A percentile compares a stretch with the other conserved stretches of the same genome.
Evolutionary conservation across 1,140 invertebrate genomes (phyloP).

Genomic region (Zaprionus vittiger): DNA sequence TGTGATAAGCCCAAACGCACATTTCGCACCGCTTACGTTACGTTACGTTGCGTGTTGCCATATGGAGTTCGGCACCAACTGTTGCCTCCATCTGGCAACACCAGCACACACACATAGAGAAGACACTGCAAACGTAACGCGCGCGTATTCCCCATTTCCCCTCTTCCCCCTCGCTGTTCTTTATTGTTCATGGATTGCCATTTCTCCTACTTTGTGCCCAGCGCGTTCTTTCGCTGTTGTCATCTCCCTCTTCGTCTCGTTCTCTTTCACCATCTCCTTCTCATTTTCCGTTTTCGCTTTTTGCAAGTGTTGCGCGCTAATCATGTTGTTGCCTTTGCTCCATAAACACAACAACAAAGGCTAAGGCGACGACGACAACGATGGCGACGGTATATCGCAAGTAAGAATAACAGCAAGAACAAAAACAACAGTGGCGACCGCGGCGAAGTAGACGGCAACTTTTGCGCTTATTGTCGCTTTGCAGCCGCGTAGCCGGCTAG

Average conservation of each 20-base stretch:
- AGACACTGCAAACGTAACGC: slow-evolving; percentile 17
- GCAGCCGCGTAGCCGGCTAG: slow-evolving; percentile 43
- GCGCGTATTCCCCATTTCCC: background rate
- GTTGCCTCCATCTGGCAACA: slow-evolving; percentile 38
- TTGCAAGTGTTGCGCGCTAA: slow-evolving; percentile 50
- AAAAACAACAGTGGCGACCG: background rate
- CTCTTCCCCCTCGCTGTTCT: background rate
- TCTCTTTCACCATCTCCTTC: background rate
- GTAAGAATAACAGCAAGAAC: slow-evolving; percentile 4
- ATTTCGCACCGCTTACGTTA: background rate
- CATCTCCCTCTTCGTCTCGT: slow-evolving; percentile 11
- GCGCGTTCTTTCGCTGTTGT: slow-evolving; percentile 12
- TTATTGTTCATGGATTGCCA: background rate
- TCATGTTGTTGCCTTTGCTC: slow-evolving; percentile 36
- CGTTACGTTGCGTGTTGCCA: slow-evolving; percentile 9
- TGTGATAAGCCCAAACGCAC: background rate
- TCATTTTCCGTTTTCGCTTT: slow-evolving; percentile 11
- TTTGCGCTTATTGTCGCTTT: slow-evolving; percentile 41
- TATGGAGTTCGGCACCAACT: slow-evolving; percentile 3
- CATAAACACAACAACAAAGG: slow-evolving; percentile 25
- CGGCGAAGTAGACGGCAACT: slow-evolving; percentile 9
- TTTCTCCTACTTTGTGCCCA: slow-evolving; percentile 36
- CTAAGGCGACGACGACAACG: background rate
- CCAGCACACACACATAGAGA: background rate
- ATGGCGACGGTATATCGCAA: background rate